Evolutionary conservation across 2,113 vertebrate genomes (phyloP).

Genomic region (Megaceryle maxima): DNA sequence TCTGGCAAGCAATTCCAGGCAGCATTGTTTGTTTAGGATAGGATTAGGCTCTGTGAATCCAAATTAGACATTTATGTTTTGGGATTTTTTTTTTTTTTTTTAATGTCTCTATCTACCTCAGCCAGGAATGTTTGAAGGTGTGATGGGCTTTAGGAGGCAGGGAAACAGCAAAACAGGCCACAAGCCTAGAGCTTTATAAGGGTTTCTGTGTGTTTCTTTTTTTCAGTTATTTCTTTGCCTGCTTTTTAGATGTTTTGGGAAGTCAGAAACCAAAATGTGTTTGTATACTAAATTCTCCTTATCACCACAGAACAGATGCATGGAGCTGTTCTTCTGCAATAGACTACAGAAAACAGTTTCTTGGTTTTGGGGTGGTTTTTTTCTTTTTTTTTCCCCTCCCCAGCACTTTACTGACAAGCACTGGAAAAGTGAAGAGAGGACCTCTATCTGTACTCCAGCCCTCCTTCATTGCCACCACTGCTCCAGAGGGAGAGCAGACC

Average conservation of each 20-base stretch:
- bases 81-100: neutral
- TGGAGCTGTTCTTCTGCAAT: neutral
- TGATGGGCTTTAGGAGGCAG: neutral
- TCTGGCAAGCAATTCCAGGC: neutral
- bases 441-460: neutral
- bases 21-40: conserved; percentile 8
- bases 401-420: neutral
- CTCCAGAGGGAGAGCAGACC: neutral
- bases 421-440: neutral
- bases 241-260: neutral
- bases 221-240: neutral
- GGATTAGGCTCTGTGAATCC: neutral
- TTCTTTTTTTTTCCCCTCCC: neutral
- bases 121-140: conserved; percentile 9
- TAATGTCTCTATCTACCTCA: neutral
- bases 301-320: neutral
- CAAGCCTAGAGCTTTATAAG: neutral
- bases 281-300: neutral
- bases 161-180: neutral
- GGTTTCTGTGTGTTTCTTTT: neutral
- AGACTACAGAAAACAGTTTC: neutral
- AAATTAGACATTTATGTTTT: neutral
- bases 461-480: neutral
- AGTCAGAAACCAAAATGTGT: neutral
- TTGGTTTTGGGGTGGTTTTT: neutral